phyloP scores from a whole-genome alignment of 1,140 invertebrate genomes.

The Nebria ingens region DNA sequence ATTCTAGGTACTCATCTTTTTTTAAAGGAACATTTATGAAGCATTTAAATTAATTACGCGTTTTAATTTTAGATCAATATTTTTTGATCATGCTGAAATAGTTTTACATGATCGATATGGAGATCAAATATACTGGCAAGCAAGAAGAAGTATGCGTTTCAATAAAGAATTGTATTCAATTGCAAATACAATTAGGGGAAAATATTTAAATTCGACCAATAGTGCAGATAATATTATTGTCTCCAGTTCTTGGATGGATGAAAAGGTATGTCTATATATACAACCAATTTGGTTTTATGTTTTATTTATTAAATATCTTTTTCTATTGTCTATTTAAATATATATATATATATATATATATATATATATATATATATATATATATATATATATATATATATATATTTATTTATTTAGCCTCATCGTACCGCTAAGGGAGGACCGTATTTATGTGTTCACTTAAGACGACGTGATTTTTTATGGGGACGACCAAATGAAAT shows the following conservation, averaged over 20 bases:
- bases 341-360: constrained; percentile 6
- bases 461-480: constrained; percentile 77
- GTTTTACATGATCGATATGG: constrained; percentile 82
- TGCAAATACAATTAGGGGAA: constrained; percentile 58
- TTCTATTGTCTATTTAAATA: constrained; percentile 15
- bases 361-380: background rate
- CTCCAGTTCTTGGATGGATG: constrained; percentile 48
- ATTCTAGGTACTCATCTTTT: constrained; percentile 22
- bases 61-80: constrained; percentile 44
- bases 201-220: constrained; percentile 59
- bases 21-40: constrained; percentile 10
- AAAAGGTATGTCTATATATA: constrained; percentile 39
- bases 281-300: background rate
- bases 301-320: constrained; percentile 10
- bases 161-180: constrained; percentile 54
- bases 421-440: constrained; percentile 49
- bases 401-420: no score
- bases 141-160: constrained; percentile 86
- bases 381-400: constrained; percentile 12
- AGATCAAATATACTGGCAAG: constrained; percentile 70
- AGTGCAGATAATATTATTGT: constrained; percentile 46
- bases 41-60: constrained; percentile 8
- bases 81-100: constrained; percentile 81
- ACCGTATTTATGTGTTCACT: constrained; percentile 70
- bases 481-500: constrained; percentile 51